Base-by-base conservation (phyloP, 2,797 vertebrate genomes). In the Acanthiza pusilla region DNA sequence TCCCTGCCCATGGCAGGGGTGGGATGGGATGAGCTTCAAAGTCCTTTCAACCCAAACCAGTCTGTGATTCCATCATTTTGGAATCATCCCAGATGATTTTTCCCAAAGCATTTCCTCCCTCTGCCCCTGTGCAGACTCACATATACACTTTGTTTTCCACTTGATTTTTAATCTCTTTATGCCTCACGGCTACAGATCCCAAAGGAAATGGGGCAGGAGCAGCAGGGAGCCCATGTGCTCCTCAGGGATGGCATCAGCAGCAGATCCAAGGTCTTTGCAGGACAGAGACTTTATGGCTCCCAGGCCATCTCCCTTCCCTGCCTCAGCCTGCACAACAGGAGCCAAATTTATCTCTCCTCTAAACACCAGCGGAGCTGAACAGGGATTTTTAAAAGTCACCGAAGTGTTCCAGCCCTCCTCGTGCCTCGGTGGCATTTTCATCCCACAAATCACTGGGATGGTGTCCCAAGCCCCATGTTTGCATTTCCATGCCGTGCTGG, bases 261-360 rank as follows among this genome's bases (percentile, higher is more conserved):
- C 74, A 57, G 54, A 65, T 19, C 47, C 57, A 61, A 85, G 65
- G 80, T 79, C 83, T 79, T 84, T 73, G 58, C 80, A 90, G 87
- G 57, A 58, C 72, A 67, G 60, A 84, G 48, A 27, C 53, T 95
- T 95, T 87, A 92, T 0, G 3, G 11, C 83, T 95, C 92, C 93
- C 95, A n/a, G 40, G 67, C 72, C 82, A 23, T 5, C 54, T 68
- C 71, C 86, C 74, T 60, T 94, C 80, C 73, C 71, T 63, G 45
- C 63, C 55, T 81, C 4, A 42, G 83, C 76, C 82, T 81, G 80
- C 74, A 88, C 92, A 89, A 73, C 78, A 79, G 40, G 27, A 85
- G 67, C 38, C 53, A 89, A 87, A 94, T 95, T 94, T 94, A 93
- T 94, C 86, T 87, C 10, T 2, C 38, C 53, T 83, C 84, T 89